Base-by-base conservation (phyloP, 2,888 invertebrate genomes). In the Lasius platythorax region DNA sequence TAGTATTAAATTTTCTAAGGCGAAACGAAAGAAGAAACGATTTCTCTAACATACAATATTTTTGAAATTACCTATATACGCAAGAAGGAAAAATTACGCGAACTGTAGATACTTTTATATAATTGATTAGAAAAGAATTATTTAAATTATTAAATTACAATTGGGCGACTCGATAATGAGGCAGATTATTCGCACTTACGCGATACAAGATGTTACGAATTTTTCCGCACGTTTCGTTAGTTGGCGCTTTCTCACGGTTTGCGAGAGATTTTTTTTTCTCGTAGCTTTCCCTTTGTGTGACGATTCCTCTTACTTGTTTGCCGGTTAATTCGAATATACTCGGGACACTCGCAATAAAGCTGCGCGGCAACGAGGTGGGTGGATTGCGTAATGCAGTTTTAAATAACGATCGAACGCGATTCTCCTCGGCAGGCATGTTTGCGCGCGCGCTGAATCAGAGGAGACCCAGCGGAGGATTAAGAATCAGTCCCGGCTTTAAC, bases 371-470 rank as follows among this genome's bases (percentile, higher is more conserved):
- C 87, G 86, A 88, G 86, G 91, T 92, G 91, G 91, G 91, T 91
- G 91, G 91, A 92, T 91, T 92, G 88, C 92, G 92, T 91, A 92
- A 91, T 92, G 88, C 82, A 64, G 86, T 61, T 91, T 81, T 87
- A 87, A 92, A 90, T 92, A 91, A 91, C 87, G 92, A 85, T 74
- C 82, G 85, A 78, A 86, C 70, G 68, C 53, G 91, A 84, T 81
- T 73, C 85, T 79, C 50, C 58, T 87, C 85, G 87, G 85, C 85
- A 75, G 87, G 87, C 90, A 79, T 81, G 56, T 40, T 85, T 50
- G 40, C 67, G 66, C 70, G 18, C 73, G 58, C 30, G 76, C 37
- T 9, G 66, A 70, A 15, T 15, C 50, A 63, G 23, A 12, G 5
- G 23, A 30, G 63, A 43, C 63, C 43, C 37, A 72, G 72, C 67